These are phyloP conservation scores for Scelioninae gen. 1 DNA, from an alignment of 2,888 invertebrate species.

Conservation along the genomic window DNA sequence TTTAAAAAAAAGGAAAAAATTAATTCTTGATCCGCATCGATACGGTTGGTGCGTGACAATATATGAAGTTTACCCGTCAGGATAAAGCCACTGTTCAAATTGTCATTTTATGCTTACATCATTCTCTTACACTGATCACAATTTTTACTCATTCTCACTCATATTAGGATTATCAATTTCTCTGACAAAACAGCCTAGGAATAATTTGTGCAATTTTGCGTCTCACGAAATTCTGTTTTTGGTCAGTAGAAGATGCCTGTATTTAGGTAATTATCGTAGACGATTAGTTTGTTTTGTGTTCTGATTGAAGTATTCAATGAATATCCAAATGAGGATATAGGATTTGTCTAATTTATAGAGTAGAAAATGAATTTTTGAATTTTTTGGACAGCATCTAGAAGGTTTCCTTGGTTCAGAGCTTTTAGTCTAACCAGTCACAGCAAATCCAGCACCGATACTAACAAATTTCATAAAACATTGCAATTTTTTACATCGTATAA, in stretches of 20 bases:
- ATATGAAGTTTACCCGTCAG: slow-evolving; percentile 10
- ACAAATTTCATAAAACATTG: background rate
- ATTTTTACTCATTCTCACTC: slow-evolving; percentile 32
- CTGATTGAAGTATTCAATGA: no score
- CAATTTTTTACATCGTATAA: slow-evolving; percentile 2
- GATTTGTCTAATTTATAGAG: no score
- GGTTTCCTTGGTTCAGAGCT: no score
- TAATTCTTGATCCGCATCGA: background rate
- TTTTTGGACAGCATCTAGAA: background rate
- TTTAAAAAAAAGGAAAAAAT: slow-evolving; percentile 7
- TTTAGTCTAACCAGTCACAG: no score
- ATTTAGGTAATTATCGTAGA: background rate
- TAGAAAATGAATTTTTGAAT: background rate
- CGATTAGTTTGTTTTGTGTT: no score
- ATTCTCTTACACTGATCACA: slow-evolving; percentile 17
- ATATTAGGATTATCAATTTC: slow-evolving; percentile 39
- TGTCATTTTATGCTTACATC: slow-evolving; percentile 26
- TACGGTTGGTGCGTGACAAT: slow-evolving; percentile 43
- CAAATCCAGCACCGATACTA: background rate
- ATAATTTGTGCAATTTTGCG: slow-evolving; percentile 57
- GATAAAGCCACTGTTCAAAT: slow-evolving; percentile 36
- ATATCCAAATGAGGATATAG: no score
- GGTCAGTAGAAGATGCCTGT: background rate
- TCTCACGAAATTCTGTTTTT: slow-evolving; percentile 1
- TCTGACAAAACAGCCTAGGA: slow-evolving; percentile 43